Conservation (phyloP, 2,113 vertebrate species). For the Bolborhynchus lineola region DNA sequence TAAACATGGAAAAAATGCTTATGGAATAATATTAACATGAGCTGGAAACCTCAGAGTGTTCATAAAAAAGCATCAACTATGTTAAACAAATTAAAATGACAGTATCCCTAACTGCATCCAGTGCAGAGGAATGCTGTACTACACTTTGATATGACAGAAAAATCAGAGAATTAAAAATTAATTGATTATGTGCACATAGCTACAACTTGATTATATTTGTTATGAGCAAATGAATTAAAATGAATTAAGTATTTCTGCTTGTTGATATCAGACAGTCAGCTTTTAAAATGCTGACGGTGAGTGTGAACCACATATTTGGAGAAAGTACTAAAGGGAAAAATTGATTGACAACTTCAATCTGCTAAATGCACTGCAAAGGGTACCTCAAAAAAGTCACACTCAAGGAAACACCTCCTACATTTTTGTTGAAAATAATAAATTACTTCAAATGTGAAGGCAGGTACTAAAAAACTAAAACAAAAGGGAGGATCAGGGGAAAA, state of each 20-base stretch:
- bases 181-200: background rate
- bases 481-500: background rate
- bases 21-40: background rate
- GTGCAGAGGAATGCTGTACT: background rate
- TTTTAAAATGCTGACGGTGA: background rate
- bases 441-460: background rate
- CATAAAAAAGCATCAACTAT: background rate
- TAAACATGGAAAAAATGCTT: constrained; percentile 12
- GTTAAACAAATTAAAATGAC: background rate
- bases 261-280: background rate
- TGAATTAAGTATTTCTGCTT: background rate
- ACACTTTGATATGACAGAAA: background rate
- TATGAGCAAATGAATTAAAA: background rate
- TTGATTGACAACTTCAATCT: background rate
- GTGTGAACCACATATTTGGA: background rate
- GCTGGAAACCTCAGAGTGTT: background rate
- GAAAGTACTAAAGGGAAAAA: background rate
- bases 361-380: background rate
- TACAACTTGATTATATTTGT: background rate
- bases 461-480: background rate
- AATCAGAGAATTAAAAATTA: background rate
- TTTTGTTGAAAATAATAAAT: background rate
- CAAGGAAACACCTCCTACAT: background rate
- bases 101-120: background rate
- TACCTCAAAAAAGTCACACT: background rate